Percentiles rank a stretch among this genome's conserved stretches.
Evolutionary conservation across 2,797 vertebrate genomes (phyloP).

Genomic region (Lycodopsis pacificus): DNA sequence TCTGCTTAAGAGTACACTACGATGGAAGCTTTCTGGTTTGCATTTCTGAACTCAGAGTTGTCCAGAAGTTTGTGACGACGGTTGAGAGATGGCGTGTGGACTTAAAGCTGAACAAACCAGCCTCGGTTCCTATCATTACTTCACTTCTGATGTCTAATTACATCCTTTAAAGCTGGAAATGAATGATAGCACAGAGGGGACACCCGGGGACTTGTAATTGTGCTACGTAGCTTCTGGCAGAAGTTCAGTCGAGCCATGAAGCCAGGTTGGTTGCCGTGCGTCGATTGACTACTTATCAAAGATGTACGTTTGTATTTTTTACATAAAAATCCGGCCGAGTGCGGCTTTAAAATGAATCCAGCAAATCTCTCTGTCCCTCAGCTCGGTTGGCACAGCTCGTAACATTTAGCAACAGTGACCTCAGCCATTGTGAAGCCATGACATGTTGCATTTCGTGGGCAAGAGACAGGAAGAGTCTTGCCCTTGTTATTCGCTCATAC

Average conservation of each 20-base stretch:
- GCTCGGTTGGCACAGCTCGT: conserved; percentile 35
- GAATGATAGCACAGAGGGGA: conserved; percentile 2
- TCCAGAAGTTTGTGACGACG: conserved; percentile 5
- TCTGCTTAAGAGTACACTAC: not conserved
- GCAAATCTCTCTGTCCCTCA: conserved; percentile 27
- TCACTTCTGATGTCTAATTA: conserved; percentile 10
- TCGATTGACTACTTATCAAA: not conserved
- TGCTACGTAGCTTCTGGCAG: conserved; percentile 1
- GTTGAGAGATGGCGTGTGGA: conserved; percentile 4
- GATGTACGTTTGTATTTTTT: conserved; percentile 14
- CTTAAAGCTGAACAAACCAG: not conserved
- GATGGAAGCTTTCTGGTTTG: conserved; percentile 12
- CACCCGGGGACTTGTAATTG: conserved; percentile 11
- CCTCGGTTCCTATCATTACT: conserved; percentile 24
- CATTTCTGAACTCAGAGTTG: conserved; percentile 7
- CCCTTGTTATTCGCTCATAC: conserved; percentile 49
- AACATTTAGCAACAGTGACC: conserved; percentile 55
- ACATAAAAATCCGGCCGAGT: not conserved
- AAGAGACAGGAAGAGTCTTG: conserved; percentile 61
- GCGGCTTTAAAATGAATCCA: conserved; percentile 32
- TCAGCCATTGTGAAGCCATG: conserved; percentile 67
- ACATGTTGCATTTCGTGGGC: conserved; percentile 59
- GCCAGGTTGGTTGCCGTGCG: not conserved
- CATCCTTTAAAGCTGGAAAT: conserved; percentile 22
- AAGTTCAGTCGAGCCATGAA: not conserved